A percentile compares a stretch with the other conserved stretches of the same genome.
These are phyloP conservation scores for Drosophila subquinaria DNA, from an alignment of 2,888 invertebrate species.

Conservation along the genomic window DNA sequence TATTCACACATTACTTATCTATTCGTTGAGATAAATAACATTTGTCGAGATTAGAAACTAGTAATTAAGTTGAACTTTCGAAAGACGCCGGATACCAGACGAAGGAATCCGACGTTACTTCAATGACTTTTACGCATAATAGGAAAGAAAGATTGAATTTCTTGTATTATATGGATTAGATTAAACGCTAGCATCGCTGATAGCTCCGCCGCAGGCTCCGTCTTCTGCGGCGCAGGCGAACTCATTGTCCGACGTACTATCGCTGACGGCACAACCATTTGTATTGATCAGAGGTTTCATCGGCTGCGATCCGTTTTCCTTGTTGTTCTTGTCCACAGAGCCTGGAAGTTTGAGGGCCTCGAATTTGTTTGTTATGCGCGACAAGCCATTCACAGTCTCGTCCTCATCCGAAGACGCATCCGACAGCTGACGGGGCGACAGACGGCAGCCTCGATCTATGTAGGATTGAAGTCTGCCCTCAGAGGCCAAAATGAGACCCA, in stretches of 20 bases:
- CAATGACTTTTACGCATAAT: background rate
- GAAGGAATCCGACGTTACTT: background rate
- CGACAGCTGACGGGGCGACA: constrained; percentile 91
- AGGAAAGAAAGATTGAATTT: constrained; percentile 1
- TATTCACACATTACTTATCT: constrained; percentile 12
- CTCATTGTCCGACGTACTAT: constrained; percentile 35
- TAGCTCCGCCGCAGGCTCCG: constrained; percentile 29
- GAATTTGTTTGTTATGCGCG: constrained; percentile 33
- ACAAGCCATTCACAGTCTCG: constrained; percentile 51
- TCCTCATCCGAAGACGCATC: constrained; percentile 90
- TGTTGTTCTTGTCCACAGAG: background rate
- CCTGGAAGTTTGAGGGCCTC: constrained; percentile 25
- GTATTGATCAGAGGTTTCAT: constrained; percentile 25
- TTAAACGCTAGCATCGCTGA: constrained; percentile 17
- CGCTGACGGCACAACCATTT: constrained; percentile 24
- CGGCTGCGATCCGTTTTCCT: background rate
- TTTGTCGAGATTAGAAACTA: constrained; percentile 36
- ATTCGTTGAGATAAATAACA: constrained; percentile 9
- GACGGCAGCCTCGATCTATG: constrained; percentile 90
- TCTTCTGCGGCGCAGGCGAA: constrained; percentile 3
- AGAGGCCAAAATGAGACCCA: constrained; percentile 96
- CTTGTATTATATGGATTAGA: background rate
- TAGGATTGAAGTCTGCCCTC: constrained; percentile 92
- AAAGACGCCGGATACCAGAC: background rate
- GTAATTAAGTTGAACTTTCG: constrained; percentile 1